phyloP scores from a whole-genome alignment of 2,797 vertebrate species.

The Vipera ursinii region DNA sequence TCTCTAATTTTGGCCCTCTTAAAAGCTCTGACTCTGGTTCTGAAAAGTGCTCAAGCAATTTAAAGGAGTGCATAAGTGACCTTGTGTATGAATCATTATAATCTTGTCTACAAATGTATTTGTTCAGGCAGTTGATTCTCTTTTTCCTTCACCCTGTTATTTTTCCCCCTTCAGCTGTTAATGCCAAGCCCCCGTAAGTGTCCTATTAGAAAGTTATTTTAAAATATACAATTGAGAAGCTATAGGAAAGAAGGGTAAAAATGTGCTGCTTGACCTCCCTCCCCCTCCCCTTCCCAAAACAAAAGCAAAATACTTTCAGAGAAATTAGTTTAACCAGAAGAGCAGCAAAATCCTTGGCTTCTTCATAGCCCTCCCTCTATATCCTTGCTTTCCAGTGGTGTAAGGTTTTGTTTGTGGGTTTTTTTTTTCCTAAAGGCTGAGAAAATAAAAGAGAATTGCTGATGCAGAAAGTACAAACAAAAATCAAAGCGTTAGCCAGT shows the following conservation, averaged over 20 bases:
- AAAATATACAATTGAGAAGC: constrained; percentile 20
- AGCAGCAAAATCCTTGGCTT: constrained; percentile 6
- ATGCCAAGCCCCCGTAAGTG: not conserved
- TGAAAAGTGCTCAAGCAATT: not conserved
- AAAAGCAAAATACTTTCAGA: not conserved
- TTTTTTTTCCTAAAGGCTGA: not conserved
- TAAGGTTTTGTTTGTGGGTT: not conserved
- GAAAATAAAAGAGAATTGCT: not conserved
- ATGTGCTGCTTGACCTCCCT: not conserved
- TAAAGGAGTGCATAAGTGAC: not conserved
- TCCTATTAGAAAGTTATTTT: constrained; percentile 1
- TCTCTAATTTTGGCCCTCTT: not conserved
- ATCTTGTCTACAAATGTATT: constrained; percentile 1
- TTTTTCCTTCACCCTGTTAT: not conserved
- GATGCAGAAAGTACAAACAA: constrained; percentile 8
- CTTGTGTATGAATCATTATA: not conserved
- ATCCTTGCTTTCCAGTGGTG: constrained; percentile 3
- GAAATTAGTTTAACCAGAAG: constrained; percentile 28
- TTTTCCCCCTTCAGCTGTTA: not conserved
- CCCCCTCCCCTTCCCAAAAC: not conserved
- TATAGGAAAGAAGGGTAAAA: not conserved
- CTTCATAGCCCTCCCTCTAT: not conserved
- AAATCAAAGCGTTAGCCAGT: not conserved
- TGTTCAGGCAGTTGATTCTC: not conserved
- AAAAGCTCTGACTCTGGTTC: not conserved